Conservation (phyloP, 2,888 invertebrate genomes). For the Cheilosia pagana region DNA sequence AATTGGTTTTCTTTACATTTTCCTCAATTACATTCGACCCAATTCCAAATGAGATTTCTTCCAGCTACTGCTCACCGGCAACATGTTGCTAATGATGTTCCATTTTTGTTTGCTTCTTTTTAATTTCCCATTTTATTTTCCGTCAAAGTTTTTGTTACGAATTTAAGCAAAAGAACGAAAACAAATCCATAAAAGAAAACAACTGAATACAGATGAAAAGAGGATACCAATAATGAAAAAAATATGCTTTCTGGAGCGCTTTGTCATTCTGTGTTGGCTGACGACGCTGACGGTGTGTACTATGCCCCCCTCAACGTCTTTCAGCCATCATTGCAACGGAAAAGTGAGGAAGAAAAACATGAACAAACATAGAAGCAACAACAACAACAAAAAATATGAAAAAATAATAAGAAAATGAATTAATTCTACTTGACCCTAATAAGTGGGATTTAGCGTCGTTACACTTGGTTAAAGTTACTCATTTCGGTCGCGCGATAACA, state of each 20-base stretch:
- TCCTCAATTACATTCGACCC: conserved; percentile 63
- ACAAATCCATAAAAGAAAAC: conserved; percentile 10
- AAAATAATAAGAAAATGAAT: conserved; percentile 55
- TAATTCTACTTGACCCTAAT: conserved; percentile 69
- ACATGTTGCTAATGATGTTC: conserved; percentile 60
- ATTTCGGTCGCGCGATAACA: conserved; percentile 21
- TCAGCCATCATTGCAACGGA: conserved; percentile 28
- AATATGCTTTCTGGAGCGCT: conserved; percentile 36
- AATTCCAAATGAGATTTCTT: conserved; percentile 51
- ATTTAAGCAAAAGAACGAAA: conserved; percentile 44
- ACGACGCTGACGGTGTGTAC: background rate
- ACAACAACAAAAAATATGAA: background rate
- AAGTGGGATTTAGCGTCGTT: conserved; percentile 61
- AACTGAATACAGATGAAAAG: conserved; percentile 24
- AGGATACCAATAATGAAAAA: conserved; percentile 20
- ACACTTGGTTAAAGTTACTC: conserved; percentile 56
- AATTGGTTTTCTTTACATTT: conserved; percentile 44
- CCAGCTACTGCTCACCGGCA: conserved; percentile 30
- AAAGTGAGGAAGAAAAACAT: conserved; percentile 23
- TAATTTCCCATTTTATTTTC: background rate
- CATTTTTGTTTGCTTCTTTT: conserved; percentile 11
- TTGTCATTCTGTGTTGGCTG: conserved; percentile 41
- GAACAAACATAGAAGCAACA: conserved; percentile 6
- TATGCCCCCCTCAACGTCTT: background rate
- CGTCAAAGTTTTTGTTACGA: conserved; percentile 43